Conservation (phyloP, 2,797 vertebrate genomes). For the Thunnus albacares region DNA sequence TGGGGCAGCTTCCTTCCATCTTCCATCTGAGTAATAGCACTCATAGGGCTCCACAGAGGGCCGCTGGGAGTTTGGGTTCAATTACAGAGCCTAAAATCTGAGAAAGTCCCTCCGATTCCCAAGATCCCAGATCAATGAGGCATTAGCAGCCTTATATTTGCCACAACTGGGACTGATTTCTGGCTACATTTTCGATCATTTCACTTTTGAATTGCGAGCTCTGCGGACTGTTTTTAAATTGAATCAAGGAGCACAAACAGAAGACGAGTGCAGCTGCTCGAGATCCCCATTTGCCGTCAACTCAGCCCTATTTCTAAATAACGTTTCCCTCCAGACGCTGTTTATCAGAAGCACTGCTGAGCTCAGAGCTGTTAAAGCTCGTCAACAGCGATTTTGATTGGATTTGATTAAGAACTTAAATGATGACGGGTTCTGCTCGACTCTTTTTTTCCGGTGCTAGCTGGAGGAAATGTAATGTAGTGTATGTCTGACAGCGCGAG, state of each 20-base stretch:
- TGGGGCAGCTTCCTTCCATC: neutral
- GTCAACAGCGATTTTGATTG: neutral
- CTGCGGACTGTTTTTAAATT: neutral
- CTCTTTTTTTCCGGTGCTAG: neutral
- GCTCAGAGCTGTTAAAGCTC: neutral
- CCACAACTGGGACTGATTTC: neutral
- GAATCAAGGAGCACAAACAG: neutral
- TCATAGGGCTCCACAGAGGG: neutral
- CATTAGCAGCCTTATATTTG: neutral
- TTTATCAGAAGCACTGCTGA: too few species aligned
- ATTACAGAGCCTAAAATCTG: too few species aligned
- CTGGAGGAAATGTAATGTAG: neutral
- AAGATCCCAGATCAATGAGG: neutral
- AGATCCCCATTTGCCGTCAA: neutral
- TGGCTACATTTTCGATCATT: neutral
- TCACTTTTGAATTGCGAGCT: neutral
- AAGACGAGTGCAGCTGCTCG: neutral
- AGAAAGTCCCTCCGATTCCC: too few species aligned
- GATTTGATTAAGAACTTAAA: constrained; percentile 11
- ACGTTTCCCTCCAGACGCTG: neutral
- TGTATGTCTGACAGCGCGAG: constrained; percentile 11
- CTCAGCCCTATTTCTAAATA: constrained; percentile 1
- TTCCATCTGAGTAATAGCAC: neutral
- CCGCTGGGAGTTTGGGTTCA: too few species aligned
- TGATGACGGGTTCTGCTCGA: neutral